Evolutionary conservation across 2,888 invertebrate species (phyloP), one percentile per base, ranked within the genome.

Genomic region (Amiota minor): DNA sequence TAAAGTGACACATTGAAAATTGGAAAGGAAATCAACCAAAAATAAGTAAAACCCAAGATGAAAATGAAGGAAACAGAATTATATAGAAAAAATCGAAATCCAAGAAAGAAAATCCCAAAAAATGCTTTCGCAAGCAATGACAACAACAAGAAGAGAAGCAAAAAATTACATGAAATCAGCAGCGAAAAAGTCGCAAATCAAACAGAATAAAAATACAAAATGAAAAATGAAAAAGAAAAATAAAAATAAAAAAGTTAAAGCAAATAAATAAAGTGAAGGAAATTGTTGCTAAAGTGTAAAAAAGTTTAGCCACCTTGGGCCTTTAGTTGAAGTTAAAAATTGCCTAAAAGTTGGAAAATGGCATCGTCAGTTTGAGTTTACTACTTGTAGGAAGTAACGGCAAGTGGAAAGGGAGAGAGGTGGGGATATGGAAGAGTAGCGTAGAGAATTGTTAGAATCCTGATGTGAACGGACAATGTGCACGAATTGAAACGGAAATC

Each of bases 401-500:
- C 1, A 12, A 6, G 6, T 9, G 14, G 53, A 11, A 12, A 11
- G 0, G 53, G 10, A 11, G 9, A 53, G 12, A 8, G 12, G 53
- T 53, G 53, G 10, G 12, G 53, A 8, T 11, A 2, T 23, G 1
- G 1, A 2, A 35, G 35, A 35, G 35, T 35, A 35, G 4, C 2
- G 35, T 35, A 35, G 53, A 53, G 53, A n/a, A 53, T 11, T 59
- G 59, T 16, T 9, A 84, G 84, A 84, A 84, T 82, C 82, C 83
- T 83, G 70, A 77, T 78, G 77, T 79, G 78, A 79, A 79, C 78
- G 81, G 84, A 78, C 80, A 79, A 67, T 79, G 81, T 75, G 79
- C 81, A 86, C 79, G 84, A 84, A 87, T 86, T 85, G 84, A 85
- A 86, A 79, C 87, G 87, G 87, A 87, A 86, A 87, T 87, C 87